Conservation (phyloP, 1,140 invertebrate species). For the Hylaeus anthracinus region DNA sequence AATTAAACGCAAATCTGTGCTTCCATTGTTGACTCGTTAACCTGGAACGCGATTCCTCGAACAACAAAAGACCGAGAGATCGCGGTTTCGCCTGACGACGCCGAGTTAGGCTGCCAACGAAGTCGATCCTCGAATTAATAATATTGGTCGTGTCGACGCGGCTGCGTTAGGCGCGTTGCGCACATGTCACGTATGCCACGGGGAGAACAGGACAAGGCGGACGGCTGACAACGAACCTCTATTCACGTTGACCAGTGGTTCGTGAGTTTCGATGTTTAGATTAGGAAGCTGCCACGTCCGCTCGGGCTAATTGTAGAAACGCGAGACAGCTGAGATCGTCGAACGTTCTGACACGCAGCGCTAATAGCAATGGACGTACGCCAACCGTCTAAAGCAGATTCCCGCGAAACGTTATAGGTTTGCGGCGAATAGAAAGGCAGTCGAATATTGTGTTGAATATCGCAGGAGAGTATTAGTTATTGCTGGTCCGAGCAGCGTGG, state of each 20-base stretch:
- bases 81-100: no score
- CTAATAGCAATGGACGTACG: not conserved
- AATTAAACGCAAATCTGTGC: no score
- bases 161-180: slow-evolving; percentile 41
- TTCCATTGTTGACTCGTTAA: no score
- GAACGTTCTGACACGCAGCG: not conserved
- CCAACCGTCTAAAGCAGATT: not conserved
- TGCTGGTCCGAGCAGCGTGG: no score
- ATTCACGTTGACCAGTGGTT: slow-evolving; percentile 8
- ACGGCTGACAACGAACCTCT: slow-evolving; percentile 33
- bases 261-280: slow-evolving; percentile 42
- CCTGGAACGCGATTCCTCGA: no score
- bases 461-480: no score
- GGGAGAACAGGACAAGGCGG: slow-evolving; percentile 25
- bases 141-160: slow-evolving; percentile 24
- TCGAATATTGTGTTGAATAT: no score
- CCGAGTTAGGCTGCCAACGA: no score
- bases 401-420: not conserved
- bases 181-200: slow-evolving; percentile 29
- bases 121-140: slow-evolving; percentile 50
- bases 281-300: slow-evolving; percentile 3
- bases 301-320: slow-evolving; percentile 14
- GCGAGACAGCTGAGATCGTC: not conserved
- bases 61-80: no score
- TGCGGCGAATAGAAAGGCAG: no score